Conservation (phyloP, 2,888 invertebrate genomes). For the Monochamus alternatus region DNA sequence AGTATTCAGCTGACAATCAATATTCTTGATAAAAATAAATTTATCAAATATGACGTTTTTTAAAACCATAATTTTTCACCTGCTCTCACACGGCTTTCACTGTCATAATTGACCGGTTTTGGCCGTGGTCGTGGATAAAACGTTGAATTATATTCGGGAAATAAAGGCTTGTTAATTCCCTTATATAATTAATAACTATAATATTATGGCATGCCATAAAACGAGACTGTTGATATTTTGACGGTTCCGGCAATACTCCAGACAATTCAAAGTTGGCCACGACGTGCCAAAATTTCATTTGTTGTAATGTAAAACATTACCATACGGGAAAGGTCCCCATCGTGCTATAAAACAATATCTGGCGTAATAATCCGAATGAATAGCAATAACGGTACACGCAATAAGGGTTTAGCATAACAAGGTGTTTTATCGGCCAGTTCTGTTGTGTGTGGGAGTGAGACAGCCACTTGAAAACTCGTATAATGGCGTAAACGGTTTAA, state of each 20-base stretch:
- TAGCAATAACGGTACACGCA: conserved; percentile 39
- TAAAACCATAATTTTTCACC: too few species aligned
- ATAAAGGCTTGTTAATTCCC: too few species aligned
- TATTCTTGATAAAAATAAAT: too few species aligned
- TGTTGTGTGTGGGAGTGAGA: conserved; percentile 14
- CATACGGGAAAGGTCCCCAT: conserved; percentile 50
- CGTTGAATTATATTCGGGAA: too few species aligned
- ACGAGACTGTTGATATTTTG: neutral
- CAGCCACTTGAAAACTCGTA: conserved; percentile 31
- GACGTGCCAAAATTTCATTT: conserved; percentile 43
- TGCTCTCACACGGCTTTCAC: too few species aligned
- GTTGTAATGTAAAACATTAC: conserved; percentile 47
- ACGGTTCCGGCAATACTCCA: conserved; percentile 5
- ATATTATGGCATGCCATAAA: too few species aligned
- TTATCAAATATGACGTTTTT: too few species aligned
- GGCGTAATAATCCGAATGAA: conserved; percentile 44
- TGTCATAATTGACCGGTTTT: too few species aligned
- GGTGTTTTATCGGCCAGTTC: conserved; percentile 39
- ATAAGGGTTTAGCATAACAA: conserved; percentile 50
- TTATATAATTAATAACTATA: too few species aligned
- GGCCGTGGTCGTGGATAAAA: too few species aligned
- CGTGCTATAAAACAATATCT: conserved; percentile 57
- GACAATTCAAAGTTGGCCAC: conserved; percentile 16
- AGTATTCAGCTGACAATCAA: too few species aligned
- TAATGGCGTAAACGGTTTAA: conserved; percentile 39